Base-by-base conservation (phyloP, 2,113 vertebrate species). In the Tupaia chinensis region DNA sequence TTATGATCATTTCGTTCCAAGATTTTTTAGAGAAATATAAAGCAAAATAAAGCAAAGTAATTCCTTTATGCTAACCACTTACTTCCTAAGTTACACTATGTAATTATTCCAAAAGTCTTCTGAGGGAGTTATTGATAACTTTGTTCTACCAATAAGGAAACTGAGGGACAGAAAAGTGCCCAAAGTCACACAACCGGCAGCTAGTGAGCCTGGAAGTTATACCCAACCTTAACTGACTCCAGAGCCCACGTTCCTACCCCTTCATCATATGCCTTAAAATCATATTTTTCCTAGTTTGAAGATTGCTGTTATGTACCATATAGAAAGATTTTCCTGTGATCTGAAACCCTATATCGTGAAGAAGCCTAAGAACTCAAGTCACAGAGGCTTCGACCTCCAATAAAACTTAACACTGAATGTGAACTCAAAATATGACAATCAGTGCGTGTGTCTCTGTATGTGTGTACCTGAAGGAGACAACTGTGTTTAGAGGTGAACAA, bases 261-360 rank as follows among this genome's bases (percentile, higher is more conserved):
- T 66, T 34, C 3, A 58, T 82, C 29, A 23, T 58, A n/a, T 14
- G 20, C 27, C 13, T 78, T 83, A 77, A 90, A 85, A 22, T 20
- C 44, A 20, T 69, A 76, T 56, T 61, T 61, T 54, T 72, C 22
- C 91, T 60, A 73, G 12, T 91, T 89, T 65, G 60, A 53, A 87
- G 11, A 22, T 81, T 56, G 32, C 53, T 78, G 53, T 34, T 0
- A 70, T 15, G 15, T 29, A 22, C 44, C 44, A 65, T 74, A 84
- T 20, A 29, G 9, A 86, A 74, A 32, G 53, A 27, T 54, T 53
- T 89, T 78, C 34, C 8, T 23, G 44, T 83, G 11, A 87, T 78
- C 68, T 96, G 73, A 94, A 94, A 63, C 56, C 89, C 17, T n/a
- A 89, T 12, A 53, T 95, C 63, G 58, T n/a, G 34, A 93, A 91